Evolutionary conservation across 2,113 vertebrate genomes (phyloP).

Genomic region (Shinisaurus crocodilurus): DNA sequence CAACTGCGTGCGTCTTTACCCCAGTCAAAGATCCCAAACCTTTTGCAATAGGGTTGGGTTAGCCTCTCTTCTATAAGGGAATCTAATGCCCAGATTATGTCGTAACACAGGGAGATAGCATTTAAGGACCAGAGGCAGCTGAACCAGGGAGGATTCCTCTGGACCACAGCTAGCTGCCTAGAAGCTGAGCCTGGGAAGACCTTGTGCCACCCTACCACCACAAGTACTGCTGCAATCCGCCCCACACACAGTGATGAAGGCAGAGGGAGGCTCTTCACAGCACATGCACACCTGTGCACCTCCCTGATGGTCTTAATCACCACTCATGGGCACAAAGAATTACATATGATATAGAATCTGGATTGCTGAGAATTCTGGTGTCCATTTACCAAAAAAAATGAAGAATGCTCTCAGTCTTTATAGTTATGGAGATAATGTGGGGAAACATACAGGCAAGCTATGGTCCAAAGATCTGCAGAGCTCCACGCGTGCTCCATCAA

Average conservation of each 20-base stretch:
- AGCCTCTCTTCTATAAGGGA: too few relatives aligned
- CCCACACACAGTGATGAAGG: too few relatives aligned
- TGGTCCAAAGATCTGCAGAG: neutral
- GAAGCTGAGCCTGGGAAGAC: neutral
- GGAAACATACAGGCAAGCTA: neutral
- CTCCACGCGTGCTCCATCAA: neutral
- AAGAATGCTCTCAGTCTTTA: neutral
- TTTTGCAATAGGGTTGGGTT: too few relatives aligned
- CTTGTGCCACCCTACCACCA: too few relatives aligned
- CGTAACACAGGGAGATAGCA: neutral
- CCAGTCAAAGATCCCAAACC: too few relatives aligned
- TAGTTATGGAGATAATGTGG: neutral
- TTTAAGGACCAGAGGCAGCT: neutral
- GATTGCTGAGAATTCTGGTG: neutral
- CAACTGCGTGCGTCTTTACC: too few relatives aligned
- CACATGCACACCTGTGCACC: neutral
- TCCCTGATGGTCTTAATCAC: too few relatives aligned
- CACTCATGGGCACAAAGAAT: too few relatives aligned
- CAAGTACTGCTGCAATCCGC: neutral
- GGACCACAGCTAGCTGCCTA: neutral
- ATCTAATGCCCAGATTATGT: too few relatives aligned
- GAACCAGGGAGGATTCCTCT: neutral
- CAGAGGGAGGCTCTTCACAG: neutral
- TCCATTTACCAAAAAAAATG: neutral
- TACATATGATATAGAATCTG: neutral